Base-by-base conservation (phyloP, 2,888 invertebrate species). In the Lasioglossum villosulum region DNA sequence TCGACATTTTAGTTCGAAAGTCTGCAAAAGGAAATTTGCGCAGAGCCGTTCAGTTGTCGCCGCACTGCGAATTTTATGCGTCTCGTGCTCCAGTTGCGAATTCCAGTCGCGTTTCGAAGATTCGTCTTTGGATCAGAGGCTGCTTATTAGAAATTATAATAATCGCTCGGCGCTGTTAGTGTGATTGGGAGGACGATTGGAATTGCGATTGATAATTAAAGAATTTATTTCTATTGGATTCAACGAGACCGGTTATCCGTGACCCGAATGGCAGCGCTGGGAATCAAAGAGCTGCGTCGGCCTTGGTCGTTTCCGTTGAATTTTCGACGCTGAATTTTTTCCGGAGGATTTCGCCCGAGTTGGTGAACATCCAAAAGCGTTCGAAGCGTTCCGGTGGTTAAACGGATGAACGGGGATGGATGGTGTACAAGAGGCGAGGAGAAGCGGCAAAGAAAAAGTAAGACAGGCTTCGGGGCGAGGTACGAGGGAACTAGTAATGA, bases 401-500 rank as follows among this genome's bases (percentile, higher is more conserved):
- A 34, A 68, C 76, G 37, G 39, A 23, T 16, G 14, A 42, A 23
- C 30, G 42, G 56, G 45, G 27, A 68, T 45, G 30, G 63, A 27
- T 23, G 70, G 37, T 5, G 30, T 2, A 30, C 27, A n/a, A 42
- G 39, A 42, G 10, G 23, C 30, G 59, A 34, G 73, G 63, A 39
- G 76, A 34, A 70, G 77, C 37, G 70, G 68, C 48, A 78, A 66
- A 74, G 56, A 66, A 75, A 75, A 75, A 83, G 68, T 74, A 77
- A 82, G 82, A 68, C 73, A 76, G 84, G 74, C 71, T 52, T 78
- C 79, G 81, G 76, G 82, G 52, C 78, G 68, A 84, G 72, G 84
- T 90, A 90, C 83, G 89, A 81, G 80, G 71, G 89, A 88, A 86
- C 90, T 91, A 92, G 93, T 94, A 95, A 94, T 94, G 93, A 95